A percentile compares a stretch with the other conserved stretches of the same genome.
These are phyloP conservation scores for Thecophora atra DNA, from an alignment of 2,888 invertebrate species.

Conservation along the genomic window DNA sequence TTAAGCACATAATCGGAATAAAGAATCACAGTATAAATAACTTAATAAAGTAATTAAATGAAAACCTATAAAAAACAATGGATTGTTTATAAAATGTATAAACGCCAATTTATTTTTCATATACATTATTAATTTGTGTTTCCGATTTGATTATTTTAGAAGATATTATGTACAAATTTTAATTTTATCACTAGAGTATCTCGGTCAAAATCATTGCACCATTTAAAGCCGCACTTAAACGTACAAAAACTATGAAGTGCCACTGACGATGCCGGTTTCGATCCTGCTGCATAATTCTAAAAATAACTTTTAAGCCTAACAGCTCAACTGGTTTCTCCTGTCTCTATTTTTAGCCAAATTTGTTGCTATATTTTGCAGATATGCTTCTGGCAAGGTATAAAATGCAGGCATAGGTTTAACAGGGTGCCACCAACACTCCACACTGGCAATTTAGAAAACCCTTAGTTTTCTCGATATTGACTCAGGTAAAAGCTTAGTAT, in stretches of 20 bases:
- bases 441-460: neutral
- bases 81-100: too few species aligned
- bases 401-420: neutral
- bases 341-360: constrained; percentile 22
- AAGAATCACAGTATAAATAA: too few species aligned
- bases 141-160: neutral
- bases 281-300: constrained; percentile 19
- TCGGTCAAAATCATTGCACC: neutral
- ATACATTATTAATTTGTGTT: too few species aligned
- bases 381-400: neutral
- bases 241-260: neutral
- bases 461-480: neutral
- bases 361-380: neutral
- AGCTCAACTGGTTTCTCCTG: constrained; percentile 23
- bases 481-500: neutral
- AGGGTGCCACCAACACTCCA: neutral
- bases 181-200: neutral
- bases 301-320: constrained; percentile 15
- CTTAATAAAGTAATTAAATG: too few species aligned
- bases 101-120: too few species aligned
- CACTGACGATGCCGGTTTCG: neutral
- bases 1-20: too few species aligned
- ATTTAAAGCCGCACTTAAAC: constrained; percentile 4
- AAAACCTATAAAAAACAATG: too few species aligned
- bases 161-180: neutral